Conservation (phyloP, 1,140 invertebrate species). For the Uloborus diversus region DNA sequence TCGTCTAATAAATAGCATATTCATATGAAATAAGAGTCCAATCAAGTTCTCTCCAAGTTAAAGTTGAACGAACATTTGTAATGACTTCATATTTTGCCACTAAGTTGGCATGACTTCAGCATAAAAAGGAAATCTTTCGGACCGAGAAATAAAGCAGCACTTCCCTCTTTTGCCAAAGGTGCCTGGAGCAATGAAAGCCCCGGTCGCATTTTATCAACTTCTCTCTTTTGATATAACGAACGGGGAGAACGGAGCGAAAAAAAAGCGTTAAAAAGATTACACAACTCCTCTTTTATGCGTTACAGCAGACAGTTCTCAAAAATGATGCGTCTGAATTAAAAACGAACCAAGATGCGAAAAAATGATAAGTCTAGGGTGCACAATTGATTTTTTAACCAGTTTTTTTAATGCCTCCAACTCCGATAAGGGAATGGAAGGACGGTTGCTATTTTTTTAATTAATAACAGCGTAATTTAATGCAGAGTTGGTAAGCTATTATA, state of each 20-base stretch:
- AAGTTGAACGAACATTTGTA: too few relatives aligned
- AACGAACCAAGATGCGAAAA: slow-evolving; percentile 46
- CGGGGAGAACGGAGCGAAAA: not conserved
- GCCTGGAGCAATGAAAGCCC: not conserved
- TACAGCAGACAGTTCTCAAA: slow-evolving; percentile 6
- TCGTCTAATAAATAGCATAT: too few relatives aligned
- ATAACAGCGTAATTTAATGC: slow-evolving; percentile 44
- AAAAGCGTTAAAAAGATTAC: slow-evolving; percentile 32
- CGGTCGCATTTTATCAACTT: slow-evolving; percentile 30
- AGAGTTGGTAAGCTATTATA: slow-evolving; percentile 31
- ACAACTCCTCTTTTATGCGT: not conserved
- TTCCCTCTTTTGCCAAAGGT: not conserved
- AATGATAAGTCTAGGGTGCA: slow-evolving; percentile 40
- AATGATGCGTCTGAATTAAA: slow-evolving; percentile 32
- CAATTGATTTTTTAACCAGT: slow-evolving; percentile 31
- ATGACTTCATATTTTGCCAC: too few relatives aligned
- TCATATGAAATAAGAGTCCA: too few relatives aligned
- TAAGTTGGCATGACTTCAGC: too few relatives aligned
- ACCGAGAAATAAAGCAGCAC: slow-evolving; percentile 21
- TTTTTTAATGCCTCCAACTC: not conserved
- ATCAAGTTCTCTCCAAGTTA: too few relatives aligned
- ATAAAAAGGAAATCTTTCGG: too few relatives aligned
- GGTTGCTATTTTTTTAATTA: slow-evolving; percentile 51
- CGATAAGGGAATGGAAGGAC: slow-evolving; percentile 27
- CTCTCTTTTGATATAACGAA: not conserved